Evolutionary conservation across 2,888 invertebrate species (phyloP).

Genomic region (Tholera decimalis): DNA sequence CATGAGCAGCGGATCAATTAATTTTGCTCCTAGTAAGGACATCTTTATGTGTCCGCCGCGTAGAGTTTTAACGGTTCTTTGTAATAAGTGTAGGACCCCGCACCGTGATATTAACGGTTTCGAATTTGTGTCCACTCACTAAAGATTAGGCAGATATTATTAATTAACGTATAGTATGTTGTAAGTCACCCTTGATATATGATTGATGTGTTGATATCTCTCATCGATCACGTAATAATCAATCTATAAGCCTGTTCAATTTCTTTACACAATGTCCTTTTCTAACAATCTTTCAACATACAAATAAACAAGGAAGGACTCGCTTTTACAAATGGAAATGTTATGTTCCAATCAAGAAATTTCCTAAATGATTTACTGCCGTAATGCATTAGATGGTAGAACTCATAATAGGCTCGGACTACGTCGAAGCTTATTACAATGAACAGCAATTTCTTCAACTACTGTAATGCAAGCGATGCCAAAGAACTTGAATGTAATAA

Average conservation of each 20-base stretch:
- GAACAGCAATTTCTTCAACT: constrained; percentile 59
- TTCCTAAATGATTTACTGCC: constrained; percentile 48
- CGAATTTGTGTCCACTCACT: constrained; percentile 8
- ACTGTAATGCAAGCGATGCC: constrained; percentile 44
- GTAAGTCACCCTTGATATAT: constrained; percentile 9
- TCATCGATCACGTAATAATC: not conserved
- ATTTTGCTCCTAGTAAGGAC: constrained; percentile 78
- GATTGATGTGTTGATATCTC: constrained; percentile 1
- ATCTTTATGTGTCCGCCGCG: constrained; percentile 77
- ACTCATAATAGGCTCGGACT: constrained; percentile 28
- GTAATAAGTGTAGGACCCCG: constrained; percentile 65
- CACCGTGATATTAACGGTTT: constrained; percentile 35
- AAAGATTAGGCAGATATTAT: constrained; percentile 4
- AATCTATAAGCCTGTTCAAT: not conserved
- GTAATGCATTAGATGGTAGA: constrained; percentile 37
- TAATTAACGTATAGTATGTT: not conserved
- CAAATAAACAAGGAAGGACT: constrained; percentile 28
- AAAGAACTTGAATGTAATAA: constrained; percentile 45
- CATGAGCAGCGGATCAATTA: constrained; percentile 85
- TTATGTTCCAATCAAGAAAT: constrained; percentile 44
- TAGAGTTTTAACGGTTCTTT: constrained; percentile 76
- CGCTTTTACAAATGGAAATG: constrained; percentile 27
- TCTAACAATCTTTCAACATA: constrained; percentile 9
- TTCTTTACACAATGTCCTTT: not conserved
- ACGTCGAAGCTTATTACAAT: constrained; percentile 51